Evolutionary conservation across 30 jellyfish, hydroid and myxozoan species (phyloP).

Genomic region (Thelohanellus kitauei): DNA sequence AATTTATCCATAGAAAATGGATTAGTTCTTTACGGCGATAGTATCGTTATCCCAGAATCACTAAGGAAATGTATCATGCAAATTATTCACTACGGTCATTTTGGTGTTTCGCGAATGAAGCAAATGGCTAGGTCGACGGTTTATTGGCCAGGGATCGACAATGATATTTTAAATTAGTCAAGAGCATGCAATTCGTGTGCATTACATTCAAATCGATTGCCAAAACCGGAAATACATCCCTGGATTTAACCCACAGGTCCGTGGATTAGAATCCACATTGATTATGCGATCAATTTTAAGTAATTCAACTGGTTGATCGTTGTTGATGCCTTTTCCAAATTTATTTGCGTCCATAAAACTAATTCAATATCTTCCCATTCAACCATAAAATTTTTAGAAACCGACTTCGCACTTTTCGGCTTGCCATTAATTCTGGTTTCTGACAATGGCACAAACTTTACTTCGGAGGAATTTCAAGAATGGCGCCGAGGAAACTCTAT

Average conservation of each 20-base stretch:
- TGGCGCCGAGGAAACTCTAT: constrained; percentile 3
- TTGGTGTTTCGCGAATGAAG: constrained; percentile 9
- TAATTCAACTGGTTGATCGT: constrained; percentile 8
- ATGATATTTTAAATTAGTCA: not conserved
- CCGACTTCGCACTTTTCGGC: constrained; percentile 8
- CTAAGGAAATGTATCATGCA: too few species aligned
- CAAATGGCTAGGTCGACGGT: constrained; percentile 11
- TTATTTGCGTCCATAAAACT: constrained; percentile 3
- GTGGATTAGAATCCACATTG: constrained; percentile 7
- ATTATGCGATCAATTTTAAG: constrained; percentile 3
- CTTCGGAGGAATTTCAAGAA: constrained; percentile 4
- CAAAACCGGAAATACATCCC: constrained; percentile 6
- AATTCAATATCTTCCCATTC: not conserved
- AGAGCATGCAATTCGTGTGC: constrained; percentile 5
- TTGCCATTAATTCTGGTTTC: constrained; percentile 6
- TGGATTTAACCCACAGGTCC: constrained; percentile 7
- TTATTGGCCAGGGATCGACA: constrained; percentile 9
- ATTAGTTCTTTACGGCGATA: too few species aligned
- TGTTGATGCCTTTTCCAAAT: constrained; percentile 6
- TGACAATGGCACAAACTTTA: constrained; percentile 7
- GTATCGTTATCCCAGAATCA: too few species aligned
- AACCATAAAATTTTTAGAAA: constrained; percentile 1
- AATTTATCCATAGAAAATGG: too few species aligned
- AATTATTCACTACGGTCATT: constrained; percentile 10
- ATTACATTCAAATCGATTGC: constrained; percentile 7